phyloP scores from a whole-genome alignment of 2,113 vertebrate species.

The Apteryx mantelli region DNA sequence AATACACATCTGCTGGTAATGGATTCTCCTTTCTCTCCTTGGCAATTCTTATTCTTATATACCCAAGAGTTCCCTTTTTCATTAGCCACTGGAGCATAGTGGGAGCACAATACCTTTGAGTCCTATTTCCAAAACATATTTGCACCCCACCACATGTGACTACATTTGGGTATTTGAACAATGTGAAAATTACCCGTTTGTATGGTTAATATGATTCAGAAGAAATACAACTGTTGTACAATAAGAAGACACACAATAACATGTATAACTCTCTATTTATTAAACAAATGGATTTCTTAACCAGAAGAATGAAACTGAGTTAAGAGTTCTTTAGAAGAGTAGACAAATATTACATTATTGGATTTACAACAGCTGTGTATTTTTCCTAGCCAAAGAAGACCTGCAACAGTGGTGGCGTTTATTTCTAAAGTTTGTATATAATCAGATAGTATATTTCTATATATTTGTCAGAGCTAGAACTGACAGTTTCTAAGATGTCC shows the following conservation, averaged over 20 bases:
- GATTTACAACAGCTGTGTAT: background rate
- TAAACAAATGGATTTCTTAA: background rate
- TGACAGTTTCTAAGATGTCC: background rate
- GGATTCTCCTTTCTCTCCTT: background rate
- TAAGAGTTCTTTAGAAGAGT: background rate
- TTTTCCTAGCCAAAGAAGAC: background rate
- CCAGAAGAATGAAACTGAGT: background rate
- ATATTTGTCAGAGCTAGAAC: background rate
- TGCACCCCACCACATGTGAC: background rate
- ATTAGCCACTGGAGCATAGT: background rate
- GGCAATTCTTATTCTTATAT: background rate
- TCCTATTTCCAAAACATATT: background rate
- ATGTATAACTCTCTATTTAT: background rate
- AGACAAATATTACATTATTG: background rate
- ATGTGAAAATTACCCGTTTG: rapidly evolving
- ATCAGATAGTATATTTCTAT: background rate
- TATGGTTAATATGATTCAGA: background rate
- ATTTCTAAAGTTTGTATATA: background rate
- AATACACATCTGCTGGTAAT: background rate
- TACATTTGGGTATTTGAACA: background rate
- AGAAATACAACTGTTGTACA: background rate
- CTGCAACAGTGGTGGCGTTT: background rate
- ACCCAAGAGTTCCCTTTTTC: background rate
- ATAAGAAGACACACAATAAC: background rate
- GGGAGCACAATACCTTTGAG: background rate